Percentiles rank a stretch among this genome's conserved stretches.
Evolutionary conservation across 2,797 vertebrate genomes (phyloP).

Genomic region (Artibeus lituratus): DNA sequence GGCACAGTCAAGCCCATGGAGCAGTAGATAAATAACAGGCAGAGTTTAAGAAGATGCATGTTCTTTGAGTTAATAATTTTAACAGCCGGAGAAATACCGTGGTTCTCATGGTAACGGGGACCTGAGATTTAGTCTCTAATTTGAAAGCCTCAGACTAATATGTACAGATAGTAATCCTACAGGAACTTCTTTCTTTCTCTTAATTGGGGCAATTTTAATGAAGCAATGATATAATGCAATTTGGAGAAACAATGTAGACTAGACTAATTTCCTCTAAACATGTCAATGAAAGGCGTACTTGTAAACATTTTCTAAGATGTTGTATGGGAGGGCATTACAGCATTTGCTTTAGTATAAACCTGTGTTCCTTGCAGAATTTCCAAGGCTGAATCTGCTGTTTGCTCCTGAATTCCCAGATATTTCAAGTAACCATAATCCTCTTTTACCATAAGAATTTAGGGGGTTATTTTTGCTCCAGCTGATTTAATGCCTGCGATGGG

Average conservation of each 20-base stretch:
- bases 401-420: neutral
- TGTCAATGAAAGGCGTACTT: constrained; percentile 21
- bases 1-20: constrained; percentile 57
- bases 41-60: constrained; percentile 75
- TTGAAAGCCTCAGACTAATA: constrained; percentile 61
- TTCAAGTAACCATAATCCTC: neutral
- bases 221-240: constrained; percentile 46
- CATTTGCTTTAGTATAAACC: neutral
- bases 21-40: constrained; percentile 74
- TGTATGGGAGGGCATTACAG: neutral
- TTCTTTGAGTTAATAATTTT: constrained; percentile 80
- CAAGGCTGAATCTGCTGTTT: neutral
- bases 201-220: constrained; percentile 75
- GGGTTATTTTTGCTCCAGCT: neutral
- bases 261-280: constrained; percentile 69
- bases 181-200: constrained; percentile 60
- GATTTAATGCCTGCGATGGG: neutral
- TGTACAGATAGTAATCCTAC: constrained; percentile 62
- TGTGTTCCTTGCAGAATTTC: neutral
- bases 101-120: constrained; percentile 83
- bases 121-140: constrained; percentile 73
- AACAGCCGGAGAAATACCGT: constrained; percentile 71
- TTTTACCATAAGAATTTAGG: neutral
- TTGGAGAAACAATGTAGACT: constrained; percentile 66
- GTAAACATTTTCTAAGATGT: constrained; percentile 29